Evolutionary conservation across 1,140 invertebrate genomes (phyloP), one percentile per base, ranked within the genome.

Genomic region (Ips typographus): DNA sequence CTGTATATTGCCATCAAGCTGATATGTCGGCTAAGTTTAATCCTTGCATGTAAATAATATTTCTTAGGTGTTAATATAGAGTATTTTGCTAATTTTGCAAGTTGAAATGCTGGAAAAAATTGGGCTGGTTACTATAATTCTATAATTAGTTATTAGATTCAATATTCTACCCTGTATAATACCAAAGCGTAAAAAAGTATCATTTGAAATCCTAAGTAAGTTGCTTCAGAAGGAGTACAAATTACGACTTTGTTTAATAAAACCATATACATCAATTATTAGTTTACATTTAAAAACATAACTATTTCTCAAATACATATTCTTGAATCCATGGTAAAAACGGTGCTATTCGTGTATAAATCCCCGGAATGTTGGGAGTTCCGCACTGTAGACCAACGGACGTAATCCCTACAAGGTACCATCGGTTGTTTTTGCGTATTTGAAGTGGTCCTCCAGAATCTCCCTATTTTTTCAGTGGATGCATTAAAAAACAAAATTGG

Each of bases 391-490:
- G 77, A 0, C 87, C 87, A 49, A 87, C 83, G 2, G 87, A 88
- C 0, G 86, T 88, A 2, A 89, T 80, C 4, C 85, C 87, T 2
- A 88, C 78, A 2, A 88, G 74, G 42, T 84, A 73, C 71, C 85
- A 87, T 47, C 71, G 59, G n/a, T 73, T 71, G 8, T 75, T 57
- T 22, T 79, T 75, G 65, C 81, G 81, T 1, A 85, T 73, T 77
- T 88, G 86, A 1, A 87, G 78, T 5, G 88, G 87, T 22, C 88
- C 88, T 3, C 89, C 89, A 2, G 89, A 90, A 75, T 91, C 89
- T 70, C 89, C 89, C 83, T 88, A 22, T 22, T 22, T 22, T 22
- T 22, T 22, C 22, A 22, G 77, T 56, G n/a, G 8, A 56, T 56
- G 53, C 7, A 36, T n/a, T 3, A 56, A 7, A 7, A 39, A 36